A percentile compares a stretch with the other conserved stretches of the same genome.
These are phyloP conservation scores for Lanistes nyassanus DNA, from an alignment of 1,140 invertebrate species.

Conservation along the genomic window DNA sequence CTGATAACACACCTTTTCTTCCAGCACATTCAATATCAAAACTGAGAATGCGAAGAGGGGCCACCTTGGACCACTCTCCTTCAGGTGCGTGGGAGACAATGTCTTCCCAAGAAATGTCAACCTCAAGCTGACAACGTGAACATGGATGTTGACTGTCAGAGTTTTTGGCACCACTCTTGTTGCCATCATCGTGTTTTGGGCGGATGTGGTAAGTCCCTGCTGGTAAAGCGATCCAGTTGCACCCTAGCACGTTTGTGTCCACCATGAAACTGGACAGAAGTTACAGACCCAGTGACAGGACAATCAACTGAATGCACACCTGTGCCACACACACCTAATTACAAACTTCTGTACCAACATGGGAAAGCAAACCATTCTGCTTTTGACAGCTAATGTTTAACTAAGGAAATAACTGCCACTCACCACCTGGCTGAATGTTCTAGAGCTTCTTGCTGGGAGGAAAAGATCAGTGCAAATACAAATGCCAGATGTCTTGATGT, in stretches of 20 bases:
- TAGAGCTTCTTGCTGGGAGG: no score
- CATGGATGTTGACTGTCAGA: slow-evolving; percentile 30
- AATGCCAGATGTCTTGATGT: no score
- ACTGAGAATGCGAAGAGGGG: slow-evolving; percentile 95
- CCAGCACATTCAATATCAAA: slow-evolving; percentile 99
- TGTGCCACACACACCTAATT: no score
- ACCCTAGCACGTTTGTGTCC: slow-evolving; percentile 91
- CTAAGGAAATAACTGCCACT: no score
- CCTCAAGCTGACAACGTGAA: slow-evolving; percentile 93
- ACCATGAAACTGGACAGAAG: slow-evolving; percentile 87
- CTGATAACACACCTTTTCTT: slow-evolving; percentile 79
- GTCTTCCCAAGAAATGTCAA: slow-evolving; percentile 89
- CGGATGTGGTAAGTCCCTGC: slow-evolving; percentile 77
- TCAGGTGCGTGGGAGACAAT: slow-evolving; percentile 91
- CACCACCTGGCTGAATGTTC: no score
- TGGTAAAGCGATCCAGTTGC: slow-evolving; percentile 96
- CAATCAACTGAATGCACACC: no score
- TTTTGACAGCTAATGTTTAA: no score
- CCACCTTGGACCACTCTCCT: slow-evolving; percentile 95
- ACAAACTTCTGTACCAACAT: no score
- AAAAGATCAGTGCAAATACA: no score
- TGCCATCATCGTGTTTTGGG: slow-evolving; percentile 26
- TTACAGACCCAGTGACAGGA: no score
- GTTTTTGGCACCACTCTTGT: slow-evolving; percentile 9
- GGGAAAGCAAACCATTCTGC: no score